Base-by-base conservation (phyloP, 2,888 invertebrate genomes). In the Euproctis similis region DNA sequence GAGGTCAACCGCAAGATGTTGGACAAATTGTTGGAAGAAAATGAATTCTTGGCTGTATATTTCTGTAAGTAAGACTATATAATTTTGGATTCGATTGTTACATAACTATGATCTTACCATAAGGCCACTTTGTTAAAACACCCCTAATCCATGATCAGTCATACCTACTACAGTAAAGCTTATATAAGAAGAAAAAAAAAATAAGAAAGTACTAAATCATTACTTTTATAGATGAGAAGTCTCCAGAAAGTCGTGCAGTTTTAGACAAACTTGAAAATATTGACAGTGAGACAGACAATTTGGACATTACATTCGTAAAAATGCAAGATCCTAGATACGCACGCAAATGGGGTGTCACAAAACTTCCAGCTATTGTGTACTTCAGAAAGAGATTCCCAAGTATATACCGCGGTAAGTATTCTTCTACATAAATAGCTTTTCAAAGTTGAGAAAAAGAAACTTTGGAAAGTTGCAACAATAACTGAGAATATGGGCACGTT, bases 1-100 rank as follows among this genome's bases (percentile, higher is more conserved):
- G 97, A 97, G 69, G 97, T 98, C 5, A 97, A 97, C 73, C 90
- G 94, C 40, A 96, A 97, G 80, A 97, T 97, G 95, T 85, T 97
- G 56, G 96, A 97, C 61, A 97, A 97, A 77, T 82, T 97, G 10
- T 77, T 97, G 28, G 95, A 96, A 47, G 97, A 97, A 68, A 96
- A 96, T 56, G 97, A 97, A 80, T 97, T 96, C 63, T 86, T 98
- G 26, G 93, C 96, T 4, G 96, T 98, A 29, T 97, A 94, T 70
- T 97, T 97, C 73, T 98, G 97, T 97, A 87, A 90, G 93, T 88
- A 18, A 8, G 8, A 4, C 8, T 13, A 12, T 3, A n/a, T n/a
- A n/a, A n/a, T n/a, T n/a, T n/a, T n/a, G n/a, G n/a, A n/a, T n/a
- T n/a, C n/a, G n/a, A n/a, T n/a, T n/a, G n/a, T n/a, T n/a, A n/a